A percentile compares a stretch with the other conserved stretches of the same genome.
phyloP scores from a whole-genome alignment of 2,888 invertebrate species.

The Erebia palarica region DNA sequence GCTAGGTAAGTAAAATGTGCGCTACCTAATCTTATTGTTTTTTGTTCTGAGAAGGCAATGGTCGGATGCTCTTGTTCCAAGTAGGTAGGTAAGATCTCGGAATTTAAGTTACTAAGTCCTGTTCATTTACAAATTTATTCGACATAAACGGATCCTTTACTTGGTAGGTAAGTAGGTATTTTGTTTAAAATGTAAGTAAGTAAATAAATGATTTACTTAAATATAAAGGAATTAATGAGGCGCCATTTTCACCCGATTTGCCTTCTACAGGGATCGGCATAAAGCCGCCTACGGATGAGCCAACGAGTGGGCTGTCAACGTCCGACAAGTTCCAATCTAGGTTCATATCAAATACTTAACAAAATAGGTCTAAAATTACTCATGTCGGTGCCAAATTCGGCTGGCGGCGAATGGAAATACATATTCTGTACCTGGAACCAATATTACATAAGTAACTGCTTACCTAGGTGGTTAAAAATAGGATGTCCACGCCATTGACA shows the following conservation, averaged over 20 bases:
- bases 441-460: too few species aligned
- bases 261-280: not conserved
- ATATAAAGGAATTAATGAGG: constrained; percentile 9
- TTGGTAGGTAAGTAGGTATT: not conserved
- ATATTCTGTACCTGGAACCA: too few species aligned
- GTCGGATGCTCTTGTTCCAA: not conserved
- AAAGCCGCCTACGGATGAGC: not conserved
- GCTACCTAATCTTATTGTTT: constrained; percentile 1
- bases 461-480: too few species aligned
- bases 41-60: not conserved
- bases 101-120: not conserved
- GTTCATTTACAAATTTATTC: too few species aligned
- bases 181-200: constrained; percentile 4
- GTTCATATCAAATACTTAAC: too few species aligned
- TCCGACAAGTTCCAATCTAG: not conserved
- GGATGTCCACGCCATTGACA: too few species aligned
- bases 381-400: too few species aligned
- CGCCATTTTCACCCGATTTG: constrained; percentile 5
- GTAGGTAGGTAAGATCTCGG: not conserved
- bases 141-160: not conserved
- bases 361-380: too few species aligned
- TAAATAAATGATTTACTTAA: not conserved
- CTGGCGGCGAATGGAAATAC: too few species aligned
- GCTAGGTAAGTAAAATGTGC: not conserved
- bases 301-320: not conserved